Conservation (phyloP, 2,113 vertebrate genomes). For the Phalacrocorax aristotelis region DNA sequence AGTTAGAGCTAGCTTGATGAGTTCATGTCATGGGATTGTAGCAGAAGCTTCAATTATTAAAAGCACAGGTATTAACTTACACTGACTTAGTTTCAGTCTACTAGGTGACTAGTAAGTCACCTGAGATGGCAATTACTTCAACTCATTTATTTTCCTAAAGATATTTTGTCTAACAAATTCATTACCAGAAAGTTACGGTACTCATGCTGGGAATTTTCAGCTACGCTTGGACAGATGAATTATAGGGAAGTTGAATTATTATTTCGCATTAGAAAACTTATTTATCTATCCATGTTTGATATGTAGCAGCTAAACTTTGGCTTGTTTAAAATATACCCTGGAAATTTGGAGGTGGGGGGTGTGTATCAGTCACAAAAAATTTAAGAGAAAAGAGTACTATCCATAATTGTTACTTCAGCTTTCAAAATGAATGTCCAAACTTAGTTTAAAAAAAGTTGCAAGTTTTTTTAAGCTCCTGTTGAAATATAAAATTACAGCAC, state of each 20-base stretch:
- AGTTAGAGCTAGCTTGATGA: neutral
- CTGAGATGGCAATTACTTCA: neutral
- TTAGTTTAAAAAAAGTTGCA: neutral
- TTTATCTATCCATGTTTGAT: neutral
- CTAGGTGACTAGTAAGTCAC: neutral
- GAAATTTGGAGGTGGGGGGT: neutral
- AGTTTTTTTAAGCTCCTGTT: neutral
- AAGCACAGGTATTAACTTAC: neutral
- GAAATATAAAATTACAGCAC: neutral
- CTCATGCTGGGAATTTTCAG: neutral
- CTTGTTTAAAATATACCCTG: neutral
- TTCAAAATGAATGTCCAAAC: neutral
- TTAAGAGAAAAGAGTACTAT: neutral
- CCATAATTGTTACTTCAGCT: neutral
- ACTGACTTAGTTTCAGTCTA: neutral
- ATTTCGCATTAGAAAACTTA: neutral
- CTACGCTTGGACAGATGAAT: neutral
- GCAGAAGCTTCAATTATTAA: neutral
- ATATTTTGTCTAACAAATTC: neutral
- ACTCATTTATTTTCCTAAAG: neutral
- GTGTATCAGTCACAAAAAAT: neutral
- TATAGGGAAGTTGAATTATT: neutral
- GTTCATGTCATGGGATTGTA: neutral
- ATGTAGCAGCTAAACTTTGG: neutral
- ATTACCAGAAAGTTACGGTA: neutral